These are phyloP conservation scores for Dicyrtoma fusca DNA, from an alignment of 2,888 invertebrate genomes.

Conservation along the genomic window DNA sequence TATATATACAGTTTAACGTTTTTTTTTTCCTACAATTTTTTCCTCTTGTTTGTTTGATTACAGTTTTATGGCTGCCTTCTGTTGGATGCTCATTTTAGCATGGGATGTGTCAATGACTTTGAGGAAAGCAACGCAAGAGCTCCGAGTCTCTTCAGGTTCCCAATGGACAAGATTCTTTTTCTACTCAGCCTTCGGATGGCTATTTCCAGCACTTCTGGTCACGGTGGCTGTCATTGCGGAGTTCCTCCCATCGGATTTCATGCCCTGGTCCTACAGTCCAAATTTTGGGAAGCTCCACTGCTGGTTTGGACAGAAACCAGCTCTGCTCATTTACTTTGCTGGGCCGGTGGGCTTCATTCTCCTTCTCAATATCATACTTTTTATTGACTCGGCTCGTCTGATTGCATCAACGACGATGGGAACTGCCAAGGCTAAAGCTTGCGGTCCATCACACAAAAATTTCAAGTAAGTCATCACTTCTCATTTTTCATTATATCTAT, in stretches of 20 bases:
- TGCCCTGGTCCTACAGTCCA: conserved; percentile 59
- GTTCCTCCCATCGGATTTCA: conserved; percentile 53
- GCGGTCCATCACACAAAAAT: conserved; percentile 56
- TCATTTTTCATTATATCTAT: background rate
- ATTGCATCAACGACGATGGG: conserved; percentile 60
- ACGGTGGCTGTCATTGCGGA: conserved; percentile 60
- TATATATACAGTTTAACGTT: too few relatives aligned
- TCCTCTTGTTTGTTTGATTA: conserved; percentile 16
- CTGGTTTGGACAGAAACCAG: conserved; percentile 63
- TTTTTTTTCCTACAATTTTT: background rate
- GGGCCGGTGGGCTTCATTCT: conserved; percentile 62
- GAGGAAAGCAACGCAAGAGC: conserved; percentile 61
- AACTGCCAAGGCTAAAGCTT: conserved; percentile 57
- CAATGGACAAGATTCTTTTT: conserved; percentile 60
- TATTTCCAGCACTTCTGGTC: conserved; percentile 60
- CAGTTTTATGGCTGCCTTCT: conserved; percentile 63
- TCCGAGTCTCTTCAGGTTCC: conserved; percentile 60
- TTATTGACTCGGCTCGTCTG: conserved; percentile 60
- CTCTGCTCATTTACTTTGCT: conserved; percentile 63
- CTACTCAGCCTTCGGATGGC: conserved; percentile 62
- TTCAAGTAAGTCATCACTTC: conserved; percentile 50
- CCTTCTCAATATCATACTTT: conserved; percentile 61
- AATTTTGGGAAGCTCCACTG: conserved; percentile 62
- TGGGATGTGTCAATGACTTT: conserved; percentile 63
- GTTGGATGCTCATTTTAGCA: conserved; percentile 65